phyloP scores from a whole-genome alignment of 2,113 vertebrate genomes.

The Amia ocellicauda region DNA sequence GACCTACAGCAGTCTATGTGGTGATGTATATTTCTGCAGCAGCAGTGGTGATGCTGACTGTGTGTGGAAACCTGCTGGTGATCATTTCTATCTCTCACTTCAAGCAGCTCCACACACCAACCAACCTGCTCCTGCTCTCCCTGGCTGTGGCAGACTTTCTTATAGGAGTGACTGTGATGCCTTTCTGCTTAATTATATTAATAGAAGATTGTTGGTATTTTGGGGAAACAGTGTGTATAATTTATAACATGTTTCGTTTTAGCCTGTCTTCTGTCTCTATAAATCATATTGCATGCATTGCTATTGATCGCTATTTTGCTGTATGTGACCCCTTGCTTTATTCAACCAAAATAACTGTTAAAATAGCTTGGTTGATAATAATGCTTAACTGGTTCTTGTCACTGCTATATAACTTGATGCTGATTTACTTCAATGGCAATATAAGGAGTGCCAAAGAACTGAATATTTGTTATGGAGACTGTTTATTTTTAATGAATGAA shows the following conservation, averaged over 20 bases:
- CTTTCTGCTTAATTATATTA: constrained; percentile 9
- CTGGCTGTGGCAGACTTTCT: too few species aligned
- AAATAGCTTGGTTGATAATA: not conserved
- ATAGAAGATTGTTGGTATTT: constrained; percentile 25
- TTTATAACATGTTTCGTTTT: constrained; percentile 9
- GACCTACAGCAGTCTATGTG: too few species aligned
- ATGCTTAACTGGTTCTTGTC: constrained; percentile 6
- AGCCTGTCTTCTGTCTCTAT: constrained; percentile 14
- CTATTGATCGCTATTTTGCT: too few species aligned
- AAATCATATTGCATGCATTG: too few species aligned
- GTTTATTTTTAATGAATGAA: not conserved
- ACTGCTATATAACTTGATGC: not conserved
- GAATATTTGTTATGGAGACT: constrained; percentile 24
- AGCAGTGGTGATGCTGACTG: too few species aligned
- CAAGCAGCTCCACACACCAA: too few species aligned
- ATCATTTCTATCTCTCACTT: too few species aligned
- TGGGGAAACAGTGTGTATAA: constrained; percentile 5
- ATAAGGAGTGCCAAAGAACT: not conserved
- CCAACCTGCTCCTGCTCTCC: too few species aligned
- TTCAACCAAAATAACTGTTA: constrained; percentile 1
- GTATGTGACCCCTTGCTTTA: constrained; percentile 23
- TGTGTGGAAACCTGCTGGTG: too few species aligned
- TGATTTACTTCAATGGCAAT: constrained; percentile 15
- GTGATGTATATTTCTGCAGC: too few species aligned
- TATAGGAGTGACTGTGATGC: constrained; percentile 17